These are phyloP conservation scores for Petromus typicus DNA, from an alignment of 2,113 vertebrate species.

Conservation along the genomic window DNA sequence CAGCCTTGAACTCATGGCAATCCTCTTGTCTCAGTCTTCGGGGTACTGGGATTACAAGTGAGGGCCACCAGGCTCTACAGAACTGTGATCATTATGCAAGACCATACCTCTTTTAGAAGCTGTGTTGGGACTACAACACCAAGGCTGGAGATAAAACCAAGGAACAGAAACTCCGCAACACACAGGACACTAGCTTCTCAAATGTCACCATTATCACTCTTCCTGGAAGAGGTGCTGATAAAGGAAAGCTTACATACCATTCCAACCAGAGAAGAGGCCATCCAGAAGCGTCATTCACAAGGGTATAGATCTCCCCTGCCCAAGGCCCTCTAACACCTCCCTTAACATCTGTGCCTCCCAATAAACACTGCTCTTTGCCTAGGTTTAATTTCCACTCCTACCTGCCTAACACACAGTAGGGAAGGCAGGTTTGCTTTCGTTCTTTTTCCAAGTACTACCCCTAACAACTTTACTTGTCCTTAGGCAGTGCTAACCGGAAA, in stretches of 20 bases:
- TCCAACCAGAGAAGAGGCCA: neutral
- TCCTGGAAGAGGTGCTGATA: neutral
- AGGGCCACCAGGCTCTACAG: neutral
- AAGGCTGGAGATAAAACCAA: neutral
- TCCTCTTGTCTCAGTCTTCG: neutral
- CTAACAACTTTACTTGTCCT: neutral
- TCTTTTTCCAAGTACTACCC: neutral
- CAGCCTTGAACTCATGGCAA: neutral
- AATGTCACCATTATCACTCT: neutral
- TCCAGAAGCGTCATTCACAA: neutral
- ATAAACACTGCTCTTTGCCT: neutral
- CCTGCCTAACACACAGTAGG: neutral
- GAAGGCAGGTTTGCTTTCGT: constrained; percentile 8
- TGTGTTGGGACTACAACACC: neutral
- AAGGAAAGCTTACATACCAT: neutral
- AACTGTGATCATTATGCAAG: neutral
- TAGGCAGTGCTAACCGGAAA: neutral
- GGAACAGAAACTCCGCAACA: neutral
- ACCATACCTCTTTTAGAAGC: neutral
- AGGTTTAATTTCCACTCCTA: neutral
- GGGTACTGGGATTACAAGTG: neutral
- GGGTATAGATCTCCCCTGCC: neutral
- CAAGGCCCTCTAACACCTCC: neutral
- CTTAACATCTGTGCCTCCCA: neutral
- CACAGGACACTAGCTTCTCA: neutral